Conservation (phyloP, 2,113 vertebrate genomes). For the Etia nguti region DNA sequence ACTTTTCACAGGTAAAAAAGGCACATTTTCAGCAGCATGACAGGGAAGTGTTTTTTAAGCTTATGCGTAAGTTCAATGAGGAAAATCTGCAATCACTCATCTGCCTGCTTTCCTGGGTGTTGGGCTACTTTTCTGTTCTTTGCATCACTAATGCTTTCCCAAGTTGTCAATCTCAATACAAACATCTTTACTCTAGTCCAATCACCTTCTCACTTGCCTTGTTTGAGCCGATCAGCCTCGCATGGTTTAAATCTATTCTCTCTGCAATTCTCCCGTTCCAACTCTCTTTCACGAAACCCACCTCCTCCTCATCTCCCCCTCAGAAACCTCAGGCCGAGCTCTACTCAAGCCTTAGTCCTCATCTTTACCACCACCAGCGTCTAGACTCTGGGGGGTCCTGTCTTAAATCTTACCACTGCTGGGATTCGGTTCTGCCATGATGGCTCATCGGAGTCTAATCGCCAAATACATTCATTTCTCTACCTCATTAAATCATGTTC, state of each 20-base stretch:
- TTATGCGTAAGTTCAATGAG: background rate
- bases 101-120: background rate
- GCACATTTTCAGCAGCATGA: background rate
- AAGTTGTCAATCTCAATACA: background rate
- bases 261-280: background rate
- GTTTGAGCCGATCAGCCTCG: background rate
- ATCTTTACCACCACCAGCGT: background rate
- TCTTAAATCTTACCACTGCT: too few species aligned
- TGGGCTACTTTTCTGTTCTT: background rate
- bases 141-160: background rate
- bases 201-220: background rate
- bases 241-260: accelerated
- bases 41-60: accelerated
- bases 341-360: background rate
- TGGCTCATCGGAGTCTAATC: background rate
- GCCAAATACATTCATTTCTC: background rate
- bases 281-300: background rate
- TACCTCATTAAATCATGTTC: background rate
- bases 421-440: background rate
- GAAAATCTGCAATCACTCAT: background rate
- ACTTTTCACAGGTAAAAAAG: background rate
- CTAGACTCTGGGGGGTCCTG: background rate
- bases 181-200: background rate
- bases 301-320: background rate
- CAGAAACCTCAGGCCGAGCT: background rate